Base-by-base conservation (phyloP, 2,797 vertebrate species). In the Coregonus suidteri region DNA sequence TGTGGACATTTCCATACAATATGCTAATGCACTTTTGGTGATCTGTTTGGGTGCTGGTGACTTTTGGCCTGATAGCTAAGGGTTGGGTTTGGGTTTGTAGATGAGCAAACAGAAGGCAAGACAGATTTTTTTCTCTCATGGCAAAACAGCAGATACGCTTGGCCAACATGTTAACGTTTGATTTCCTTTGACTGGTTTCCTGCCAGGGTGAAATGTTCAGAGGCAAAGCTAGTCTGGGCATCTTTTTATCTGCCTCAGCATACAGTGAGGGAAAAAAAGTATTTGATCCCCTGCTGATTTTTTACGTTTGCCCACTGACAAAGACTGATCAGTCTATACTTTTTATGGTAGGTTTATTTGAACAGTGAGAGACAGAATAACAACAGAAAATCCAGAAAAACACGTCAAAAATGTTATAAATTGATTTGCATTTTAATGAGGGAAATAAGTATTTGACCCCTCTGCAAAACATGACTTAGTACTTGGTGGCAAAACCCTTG, bases 1-100 rank as follows among this genome's bases (percentile, higher is more conserved):
- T 73, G 83, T 75, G 80, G 71, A 81, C 80, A 88, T 88, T 88
- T 88, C 83, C 86, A 88, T 86, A 86, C 78, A 75, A 80, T 78
- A 88, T 85, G 86, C 77, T 88, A 86, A 88, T 86, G 77, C 75
- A 0, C 13, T 18, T 74, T 52, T 67, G 13, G 65, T 75, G 79
- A 51, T 15, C 70, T 83, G 71, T 78, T 74, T 71, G 64, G 73
- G n/a, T 13, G 75, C 77, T 73, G 82, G 82, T 81, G 82, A 86
- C 84, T 83, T 82, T 76, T 79, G 79, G 73, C 73, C 79, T 66
- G 51, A 77, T 78, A 83, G 68, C 53, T 54, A 35, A 18, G 52
- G 35, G 75, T 31, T 11, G 79, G 75, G 71, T 83, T 85, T 18
- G 78, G 75, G 71, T 84, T 84, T 81, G 67, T 74, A 81, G 53